A percentile compares a stretch with the other conserved stretches of the same genome.
phyloP scores from a whole-genome alignment of 1,140 invertebrate species.

The Drosophila oshimai region DNA sequence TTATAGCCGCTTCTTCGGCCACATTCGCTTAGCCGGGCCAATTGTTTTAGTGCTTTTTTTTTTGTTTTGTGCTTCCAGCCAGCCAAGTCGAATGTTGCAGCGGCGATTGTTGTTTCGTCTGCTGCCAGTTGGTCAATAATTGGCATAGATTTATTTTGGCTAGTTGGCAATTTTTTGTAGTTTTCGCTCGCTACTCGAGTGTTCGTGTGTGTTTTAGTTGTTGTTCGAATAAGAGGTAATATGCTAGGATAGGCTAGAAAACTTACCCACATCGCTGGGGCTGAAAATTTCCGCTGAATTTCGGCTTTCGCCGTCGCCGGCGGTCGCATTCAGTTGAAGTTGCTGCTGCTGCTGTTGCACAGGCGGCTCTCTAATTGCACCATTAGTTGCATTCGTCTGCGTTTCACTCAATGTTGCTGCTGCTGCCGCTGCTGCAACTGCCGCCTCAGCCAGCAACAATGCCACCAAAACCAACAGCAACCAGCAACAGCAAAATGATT shows the following conservation, averaged over 20 bases:
- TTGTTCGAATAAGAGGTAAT: too few relatives aligned
- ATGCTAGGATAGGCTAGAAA: constrained; percentile 39
- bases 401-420: constrained; percentile 59
- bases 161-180: constrained; percentile 64
- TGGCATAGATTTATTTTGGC: constrained; percentile 80
- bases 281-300: constrained; percentile 74
- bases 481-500: constrained; percentile 73
- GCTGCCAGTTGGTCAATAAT: constrained; percentile 80
- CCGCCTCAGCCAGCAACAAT: constrained; percentile 41
- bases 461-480: constrained; percentile 51
- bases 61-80: too few relatives aligned
- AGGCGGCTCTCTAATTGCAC: constrained; percentile 73
- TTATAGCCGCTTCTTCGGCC: constrained; percentile 58
- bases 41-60: constrained; percentile 50
- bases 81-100: constrained; percentile 38
- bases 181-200: constrained; percentile 9
- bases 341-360: constrained; percentile 35
- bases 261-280: constrained; percentile 72
- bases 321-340: constrained; percentile 24
- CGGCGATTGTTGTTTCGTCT: constrained; percentile 45
- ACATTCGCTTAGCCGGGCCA: constrained; percentile 31
- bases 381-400: constrained; percentile 77
- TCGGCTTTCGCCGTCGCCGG: constrained; percentile 55
- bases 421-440: constrained; percentile 28
- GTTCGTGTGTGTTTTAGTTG: constrained; percentile 17